A percentile compares a stretch with the other conserved stretches of the same genome.
phyloP scores from a whole-genome alignment of 2,888 invertebrate genomes.

The Clistopyga incitator region DNA sequence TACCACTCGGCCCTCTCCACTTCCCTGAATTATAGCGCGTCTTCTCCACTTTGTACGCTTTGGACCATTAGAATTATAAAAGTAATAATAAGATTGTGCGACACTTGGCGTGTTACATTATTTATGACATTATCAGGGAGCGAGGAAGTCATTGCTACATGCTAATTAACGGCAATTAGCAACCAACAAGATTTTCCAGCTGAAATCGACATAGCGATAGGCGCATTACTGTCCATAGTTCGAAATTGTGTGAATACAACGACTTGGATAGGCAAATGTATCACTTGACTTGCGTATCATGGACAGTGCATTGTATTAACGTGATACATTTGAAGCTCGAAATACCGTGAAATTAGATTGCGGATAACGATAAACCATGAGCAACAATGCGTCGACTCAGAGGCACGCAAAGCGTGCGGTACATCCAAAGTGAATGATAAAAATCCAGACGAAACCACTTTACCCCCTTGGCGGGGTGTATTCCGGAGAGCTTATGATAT shows the following conservation, averaged over 20 bases:
- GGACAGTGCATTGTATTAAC: background rate
- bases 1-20: constrained; percentile 1
- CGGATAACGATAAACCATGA: background rate
- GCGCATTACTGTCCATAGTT: too few relatives aligned
- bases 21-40: constrained; percentile 39
- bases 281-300: background rate
- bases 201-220: background rate
- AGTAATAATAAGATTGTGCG: constrained; percentile 34
- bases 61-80: constrained; percentile 39
- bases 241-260: too few relatives aligned
- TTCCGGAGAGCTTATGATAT: constrained; percentile 47
- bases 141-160: background rate
- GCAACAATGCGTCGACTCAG: constrained; percentile 2
- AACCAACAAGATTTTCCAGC: background rate
- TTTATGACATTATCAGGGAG: constrained; percentile 53
- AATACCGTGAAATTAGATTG: constrained; percentile 12
- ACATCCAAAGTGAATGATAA: constrained; percentile 55
- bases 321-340: background rate
- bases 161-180: background rate
- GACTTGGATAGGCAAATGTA: background rate
- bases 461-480: constrained; percentile 22
- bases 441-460: constrained; percentile 50
- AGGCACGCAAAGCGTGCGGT: background rate
- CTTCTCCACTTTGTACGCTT: constrained; percentile 39
- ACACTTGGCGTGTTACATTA: constrained; percentile 45